phyloP scores from a whole-genome alignment of 2,888 invertebrate genomes.

The Campoletis raptor region DNA sequence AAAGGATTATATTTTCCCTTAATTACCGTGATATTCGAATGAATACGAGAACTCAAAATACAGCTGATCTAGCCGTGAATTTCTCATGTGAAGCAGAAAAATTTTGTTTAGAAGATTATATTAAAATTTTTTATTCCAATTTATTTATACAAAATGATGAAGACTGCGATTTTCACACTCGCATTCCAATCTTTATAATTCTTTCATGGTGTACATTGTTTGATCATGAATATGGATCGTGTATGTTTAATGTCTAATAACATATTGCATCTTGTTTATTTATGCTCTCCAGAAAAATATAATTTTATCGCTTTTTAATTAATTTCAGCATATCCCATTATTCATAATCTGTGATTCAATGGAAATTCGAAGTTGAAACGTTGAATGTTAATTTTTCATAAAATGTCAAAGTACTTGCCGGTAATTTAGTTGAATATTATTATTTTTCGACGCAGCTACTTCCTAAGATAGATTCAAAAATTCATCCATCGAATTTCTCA shows the following conservation, averaged over 20 bases:
- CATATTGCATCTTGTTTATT: slow-evolving; percentile 18
- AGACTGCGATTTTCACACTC: background rate
- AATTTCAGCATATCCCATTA: background rate
- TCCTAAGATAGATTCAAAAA: too few relatives aligned
- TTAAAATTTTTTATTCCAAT: too few relatives aligned
- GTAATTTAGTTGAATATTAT: too few relatives aligned
- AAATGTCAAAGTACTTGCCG: background rate
- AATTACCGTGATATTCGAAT: background rate
- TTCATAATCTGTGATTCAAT: background rate
- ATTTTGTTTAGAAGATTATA: too few relatives aligned
- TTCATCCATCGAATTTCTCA: too few relatives aligned
- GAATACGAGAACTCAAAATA: background rate
- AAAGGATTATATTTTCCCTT: background rate
- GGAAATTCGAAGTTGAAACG: background rate
- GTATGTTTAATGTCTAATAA: slow-evolving; percentile 22
- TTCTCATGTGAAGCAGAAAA: too few relatives aligned
- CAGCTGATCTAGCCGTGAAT: too few relatives aligned
- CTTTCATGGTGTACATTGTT: background rate
- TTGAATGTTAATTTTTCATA: background rate
- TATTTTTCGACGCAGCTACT: too few relatives aligned
- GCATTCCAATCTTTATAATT: background rate
- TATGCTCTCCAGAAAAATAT: background rate
- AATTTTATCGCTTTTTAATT: background rate
- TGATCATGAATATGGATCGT: slow-evolving; percentile 16
- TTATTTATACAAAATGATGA: background rate